Evolutionary conservation across 2,113 vertebrate genomes (phyloP).

Genomic region (Melanotaenia duboulayi): DNA sequence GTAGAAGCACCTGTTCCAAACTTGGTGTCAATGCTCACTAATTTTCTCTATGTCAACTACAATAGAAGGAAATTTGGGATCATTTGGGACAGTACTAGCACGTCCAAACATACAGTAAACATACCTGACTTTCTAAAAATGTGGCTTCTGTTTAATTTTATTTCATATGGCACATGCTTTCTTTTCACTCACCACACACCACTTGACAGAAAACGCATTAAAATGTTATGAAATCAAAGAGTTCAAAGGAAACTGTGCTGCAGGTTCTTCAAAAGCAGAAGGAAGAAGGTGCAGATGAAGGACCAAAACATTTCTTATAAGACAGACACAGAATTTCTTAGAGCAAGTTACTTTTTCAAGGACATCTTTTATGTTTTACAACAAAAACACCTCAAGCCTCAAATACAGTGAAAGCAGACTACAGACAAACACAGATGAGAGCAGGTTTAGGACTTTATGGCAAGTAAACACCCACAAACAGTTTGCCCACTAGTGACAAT

Average conservation of each 20-base stretch:
- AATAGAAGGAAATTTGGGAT: neutral
- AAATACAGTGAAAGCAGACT: conserved; percentile 59
- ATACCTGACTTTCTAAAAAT: conserved; percentile 2
- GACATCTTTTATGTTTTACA: conserved; percentile 29
- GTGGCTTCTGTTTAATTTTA: neutral
- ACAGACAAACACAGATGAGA: conserved; percentile 48
- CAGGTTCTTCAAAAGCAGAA: conserved; percentile 32
- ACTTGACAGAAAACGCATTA: conserved; percentile 33
- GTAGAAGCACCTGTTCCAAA: conserved; percentile 6
- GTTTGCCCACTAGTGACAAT: conserved; percentile 53
- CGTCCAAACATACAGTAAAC: neutral
- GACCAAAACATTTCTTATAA: conserved; percentile 12
- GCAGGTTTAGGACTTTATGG: conserved; percentile 35
- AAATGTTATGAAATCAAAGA: conserved; percentile 52
- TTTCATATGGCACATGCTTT: neutral
- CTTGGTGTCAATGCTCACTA: neutral
- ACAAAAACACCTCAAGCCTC: conserved; percentile 28
- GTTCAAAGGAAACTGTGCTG: conserved; percentile 50
- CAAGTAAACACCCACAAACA: conserved; percentile 53
- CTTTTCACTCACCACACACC: conserved; percentile 9
- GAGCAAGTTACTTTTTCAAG: conserved; percentile 29
- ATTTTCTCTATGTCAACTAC: neutral
- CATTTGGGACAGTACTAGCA: neutral
- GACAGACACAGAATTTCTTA: conserved; percentile 9
- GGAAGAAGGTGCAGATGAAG: neutral